Percentiles rank a stretch among this genome's conserved stretches.
Conservation (phyloP, 2,888 invertebrate species). For the Parochlus steinenii region DNA sequence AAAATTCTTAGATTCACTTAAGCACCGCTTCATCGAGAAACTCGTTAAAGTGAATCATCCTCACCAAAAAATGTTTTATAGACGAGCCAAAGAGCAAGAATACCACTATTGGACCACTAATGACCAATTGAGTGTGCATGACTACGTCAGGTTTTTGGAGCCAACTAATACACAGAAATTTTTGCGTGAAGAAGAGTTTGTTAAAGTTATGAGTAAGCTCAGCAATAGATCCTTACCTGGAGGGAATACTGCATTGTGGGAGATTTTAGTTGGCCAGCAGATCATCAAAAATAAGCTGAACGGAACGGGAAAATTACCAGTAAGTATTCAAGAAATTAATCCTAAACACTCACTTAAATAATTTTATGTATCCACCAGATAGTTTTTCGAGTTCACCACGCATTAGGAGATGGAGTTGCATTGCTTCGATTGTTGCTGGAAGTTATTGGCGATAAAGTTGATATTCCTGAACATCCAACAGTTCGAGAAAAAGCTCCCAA, state of each 20-base stretch:
- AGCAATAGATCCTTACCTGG: conserved; percentile 31
- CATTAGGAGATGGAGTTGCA: conserved; percentile 36
- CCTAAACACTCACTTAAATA: neutral
- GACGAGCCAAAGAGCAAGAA: conserved; percentile 30
- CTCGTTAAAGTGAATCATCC: conserved; percentile 15
- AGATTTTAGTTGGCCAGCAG: conserved; percentile 31
- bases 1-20: conserved; percentile 16
- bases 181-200: conserved; percentile 14
- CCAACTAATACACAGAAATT: conserved; percentile 15
- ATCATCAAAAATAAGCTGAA: conserved; percentile 16
- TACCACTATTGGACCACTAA: conserved; percentile 35
- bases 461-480: too few relatives aligned
- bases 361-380: conserved; percentile 21
- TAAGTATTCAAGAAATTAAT: neutral
- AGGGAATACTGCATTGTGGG: conserved; percentile 33
- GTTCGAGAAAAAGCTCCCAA: too few relatives aligned
- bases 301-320: conserved; percentile 16
- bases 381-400: conserved; percentile 37
- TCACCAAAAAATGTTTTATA: conserved; percentile 31
- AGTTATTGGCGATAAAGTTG: conserved; percentile 29
- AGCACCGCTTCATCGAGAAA: conserved; percentile 14
- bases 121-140: conserved; percentile 25
- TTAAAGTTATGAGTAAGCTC: conserved; percentile 26
- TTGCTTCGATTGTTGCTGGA: conserved; percentile 33
- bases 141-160: conserved; percentile 32